Conservation (phyloP, 2,797 vertebrate species). For the Fringilla coelebs region DNA sequence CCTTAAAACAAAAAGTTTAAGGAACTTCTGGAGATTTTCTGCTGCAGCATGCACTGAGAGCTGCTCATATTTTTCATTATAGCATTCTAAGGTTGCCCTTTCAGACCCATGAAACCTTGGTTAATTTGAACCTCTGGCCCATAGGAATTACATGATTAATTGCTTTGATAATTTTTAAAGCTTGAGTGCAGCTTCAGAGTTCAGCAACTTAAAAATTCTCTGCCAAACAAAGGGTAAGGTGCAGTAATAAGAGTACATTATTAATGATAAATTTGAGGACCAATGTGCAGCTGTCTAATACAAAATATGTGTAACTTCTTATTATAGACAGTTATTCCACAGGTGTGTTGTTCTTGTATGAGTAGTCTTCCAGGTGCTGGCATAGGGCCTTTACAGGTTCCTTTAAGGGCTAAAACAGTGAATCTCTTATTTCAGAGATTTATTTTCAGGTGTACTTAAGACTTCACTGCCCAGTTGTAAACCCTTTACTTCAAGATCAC, state of each 20-base stretch:
- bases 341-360: not conserved
- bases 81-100: not conserved
- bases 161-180: not conserved
- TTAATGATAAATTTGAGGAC: not conserved
- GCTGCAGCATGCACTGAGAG: not conserved
- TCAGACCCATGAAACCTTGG: not conserved
- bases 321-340: not conserved
- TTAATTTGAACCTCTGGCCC: not conserved
- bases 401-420: not conserved
- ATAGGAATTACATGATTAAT: not conserved
- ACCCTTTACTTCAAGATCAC: not conserved
- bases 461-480: not conserved
- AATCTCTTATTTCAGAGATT: not conserved
- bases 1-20: not conserved
- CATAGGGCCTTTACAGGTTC: not conserved
- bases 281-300: not conserved
- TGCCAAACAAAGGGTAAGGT: not conserved
- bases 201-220: not conserved
- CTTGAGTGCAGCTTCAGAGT: not conserved
- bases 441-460: not conserved
- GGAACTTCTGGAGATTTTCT: not conserved
- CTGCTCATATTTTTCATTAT: not conserved
- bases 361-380: not conserved
- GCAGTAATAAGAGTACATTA: not conserved
- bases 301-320: not conserved